Conservation (phyloP, 2,113 vertebrate species). For the Cettia cetti region DNA sequence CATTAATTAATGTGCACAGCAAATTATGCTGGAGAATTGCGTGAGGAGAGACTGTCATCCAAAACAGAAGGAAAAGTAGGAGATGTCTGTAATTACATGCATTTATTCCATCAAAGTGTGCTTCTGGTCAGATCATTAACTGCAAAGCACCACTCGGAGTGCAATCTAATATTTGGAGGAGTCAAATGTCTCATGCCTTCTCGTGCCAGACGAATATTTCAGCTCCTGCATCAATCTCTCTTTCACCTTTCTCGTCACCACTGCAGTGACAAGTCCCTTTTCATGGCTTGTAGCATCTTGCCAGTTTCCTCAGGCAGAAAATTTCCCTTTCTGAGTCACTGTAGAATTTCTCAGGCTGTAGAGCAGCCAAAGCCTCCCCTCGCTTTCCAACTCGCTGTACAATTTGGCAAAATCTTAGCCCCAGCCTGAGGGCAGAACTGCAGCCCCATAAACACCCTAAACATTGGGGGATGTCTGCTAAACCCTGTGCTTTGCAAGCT, state of each 20-base stretch:
- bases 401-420: not conserved
- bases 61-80: not conserved
- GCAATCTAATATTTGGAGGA: not conserved
- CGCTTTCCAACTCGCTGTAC: rapidly evolving
- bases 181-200: not conserved
- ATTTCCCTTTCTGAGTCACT: constrained; percentile 37
- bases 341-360: not conserved
- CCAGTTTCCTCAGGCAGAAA: constrained; percentile 10
- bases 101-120: not conserved
- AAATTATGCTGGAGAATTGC: not conserved
- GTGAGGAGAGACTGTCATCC: not conserved
- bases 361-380: not conserved
- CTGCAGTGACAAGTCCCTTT: not conserved
- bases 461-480: not conserved
- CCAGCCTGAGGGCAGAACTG: not conserved
- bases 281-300: not conserved
- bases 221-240: constrained; percentile 2
- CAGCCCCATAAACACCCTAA: not conserved
- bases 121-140: not conserved
- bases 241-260: not conserved
- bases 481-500: not conserved
- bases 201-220: not conserved
- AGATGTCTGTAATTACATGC: not conserved
- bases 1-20: not conserved
- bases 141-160: not conserved